Percentiles rank a stretch among this genome's conserved stretches.
These are phyloP conservation scores for Sinodicranocentrus sp. DNA, from an alignment of 2,888 invertebrate genomes.

Conservation along the genomic window DNA sequence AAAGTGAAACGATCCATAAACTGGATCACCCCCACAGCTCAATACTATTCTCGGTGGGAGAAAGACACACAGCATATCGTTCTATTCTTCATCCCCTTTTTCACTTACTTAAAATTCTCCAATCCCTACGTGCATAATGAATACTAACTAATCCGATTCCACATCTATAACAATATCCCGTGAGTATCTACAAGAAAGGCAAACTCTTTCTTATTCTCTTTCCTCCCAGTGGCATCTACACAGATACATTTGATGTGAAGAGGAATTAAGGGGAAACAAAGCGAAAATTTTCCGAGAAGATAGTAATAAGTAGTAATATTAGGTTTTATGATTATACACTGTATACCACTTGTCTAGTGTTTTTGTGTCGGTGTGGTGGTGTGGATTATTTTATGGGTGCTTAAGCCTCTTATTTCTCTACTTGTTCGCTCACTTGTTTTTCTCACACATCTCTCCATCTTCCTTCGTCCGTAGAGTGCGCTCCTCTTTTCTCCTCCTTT, in stretches of 20 bases:
- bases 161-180: no score
- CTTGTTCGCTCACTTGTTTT: slow-evolving; percentile 38
- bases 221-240: background rate
- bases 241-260: background rate
- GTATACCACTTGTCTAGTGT: background rate
- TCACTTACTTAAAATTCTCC: slow-evolving; percentile 25
- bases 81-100: background rate
- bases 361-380: slow-evolving; percentile 34
- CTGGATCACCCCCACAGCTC: slow-evolving; percentile 18
- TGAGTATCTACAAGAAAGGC: no score
- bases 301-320: slow-evolving; percentile 29
- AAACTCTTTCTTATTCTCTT: no score
- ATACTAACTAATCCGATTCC: slow-evolving; percentile 45
- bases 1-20: slow-evolving; percentile 28
- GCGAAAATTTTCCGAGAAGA: slow-evolving; percentile 39
- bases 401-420: slow-evolving; percentile 65
- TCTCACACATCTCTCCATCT: slow-evolving; percentile 9
- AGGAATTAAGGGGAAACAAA: slow-evolving; percentile 28
- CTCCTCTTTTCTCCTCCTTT: background rate
- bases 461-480: no score
- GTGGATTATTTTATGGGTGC: slow-evolving; percentile 63
- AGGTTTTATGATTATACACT: slow-evolving; percentile 47
- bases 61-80: no score
- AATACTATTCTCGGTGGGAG: no score
- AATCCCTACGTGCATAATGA: slow-evolving; percentile 16